phyloP scores from a whole-genome alignment of 2,797 vertebrate species.

The Morus bassanus region DNA sequence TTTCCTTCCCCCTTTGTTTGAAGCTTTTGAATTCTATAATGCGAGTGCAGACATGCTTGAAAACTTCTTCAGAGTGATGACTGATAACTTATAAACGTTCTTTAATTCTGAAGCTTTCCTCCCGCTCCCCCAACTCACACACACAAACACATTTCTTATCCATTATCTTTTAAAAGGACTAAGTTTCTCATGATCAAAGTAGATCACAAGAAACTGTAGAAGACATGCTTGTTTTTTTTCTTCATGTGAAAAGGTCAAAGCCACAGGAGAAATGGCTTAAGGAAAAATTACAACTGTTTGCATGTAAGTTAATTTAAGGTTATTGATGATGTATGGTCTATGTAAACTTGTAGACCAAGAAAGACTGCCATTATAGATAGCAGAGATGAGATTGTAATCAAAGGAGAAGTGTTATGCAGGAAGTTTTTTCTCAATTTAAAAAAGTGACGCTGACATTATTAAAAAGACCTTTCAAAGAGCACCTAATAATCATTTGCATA shows the following conservation, averaged over 20 bases:
- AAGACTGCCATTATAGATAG: conserved; percentile 40
- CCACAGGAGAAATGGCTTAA: neutral
- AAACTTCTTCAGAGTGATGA: conserved; percentile 40
- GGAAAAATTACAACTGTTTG: conserved; percentile 47
- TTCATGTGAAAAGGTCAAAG: neutral
- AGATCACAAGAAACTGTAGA: conserved; percentile 1
- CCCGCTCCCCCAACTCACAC: neutral
- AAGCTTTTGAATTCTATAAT: neutral
- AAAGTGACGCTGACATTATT: neutral
- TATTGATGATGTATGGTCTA: conserved; percentile 27
- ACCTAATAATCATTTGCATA: conserved; percentile 56
- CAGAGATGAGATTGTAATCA: conserved; percentile 52
- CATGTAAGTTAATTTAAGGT: conserved; percentile 31
- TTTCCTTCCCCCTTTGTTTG: neutral
- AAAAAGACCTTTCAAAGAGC: conserved; percentile 33
- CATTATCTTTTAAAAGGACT: conserved; percentile 60
- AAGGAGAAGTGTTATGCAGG: conserved; percentile 28
- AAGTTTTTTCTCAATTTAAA: conserved; percentile 43
- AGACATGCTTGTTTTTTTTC: neutral
- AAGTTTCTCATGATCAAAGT: conserved; percentile 24
- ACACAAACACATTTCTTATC: neutral
- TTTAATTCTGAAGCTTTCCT: conserved; percentile 43
- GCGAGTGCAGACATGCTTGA: neutral
- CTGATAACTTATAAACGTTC: conserved; percentile 20
- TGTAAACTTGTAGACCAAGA: conserved; percentile 37